Conservation (phyloP, 2,888 invertebrate genomes). For the Enchytraeus crypticus region DNA sequence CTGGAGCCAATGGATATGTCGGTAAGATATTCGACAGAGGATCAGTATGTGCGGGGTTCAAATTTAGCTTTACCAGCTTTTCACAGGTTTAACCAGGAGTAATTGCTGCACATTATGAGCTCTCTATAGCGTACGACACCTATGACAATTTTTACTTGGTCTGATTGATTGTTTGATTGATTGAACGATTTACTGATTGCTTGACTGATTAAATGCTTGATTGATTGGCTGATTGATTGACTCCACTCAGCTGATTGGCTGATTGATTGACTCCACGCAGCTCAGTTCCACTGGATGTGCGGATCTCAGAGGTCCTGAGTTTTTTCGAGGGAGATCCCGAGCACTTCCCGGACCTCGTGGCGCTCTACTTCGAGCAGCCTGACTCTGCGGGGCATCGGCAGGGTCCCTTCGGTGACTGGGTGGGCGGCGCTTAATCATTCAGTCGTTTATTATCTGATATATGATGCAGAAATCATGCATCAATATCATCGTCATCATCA, state of each 20-base stretch:
- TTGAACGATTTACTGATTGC: not conserved
- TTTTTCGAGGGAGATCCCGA: slow-evolving; percentile 29
- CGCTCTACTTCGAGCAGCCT: slow-evolving; percentile 38
- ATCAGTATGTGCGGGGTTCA: too few relatives aligned
- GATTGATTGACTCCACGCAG: slow-evolving; percentile 5
- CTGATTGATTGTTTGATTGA: not conserved
- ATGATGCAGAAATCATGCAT: not conserved
- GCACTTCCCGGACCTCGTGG: slow-evolving; percentile 34
- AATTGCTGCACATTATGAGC: too few relatives aligned
- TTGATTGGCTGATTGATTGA: not conserved
- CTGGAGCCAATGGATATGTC: too few relatives aligned
- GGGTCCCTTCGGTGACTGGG: slow-evolving; percentile 35
- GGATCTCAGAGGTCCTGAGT: slow-evolving; percentile 31
- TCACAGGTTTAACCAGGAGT: too few relatives aligned
- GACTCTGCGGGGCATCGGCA: slow-evolving; percentile 35
- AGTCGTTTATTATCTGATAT: not conserved
- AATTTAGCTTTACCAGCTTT: too few relatives aligned
- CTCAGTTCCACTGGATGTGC: slow-evolving; percentile 26
- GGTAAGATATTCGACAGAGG: too few relatives aligned
- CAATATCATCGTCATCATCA: too few relatives aligned
- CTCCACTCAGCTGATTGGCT: not conserved
- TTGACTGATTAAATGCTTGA: not conserved
- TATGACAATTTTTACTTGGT: slow-evolving; percentile 1
- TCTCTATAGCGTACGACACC: too few relatives aligned
- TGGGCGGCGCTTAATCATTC: slow-evolving; percentile 14